Base-by-base conservation (phyloP, 2,797 vertebrate genomes). In the Jordanella pulchra region DNA sequence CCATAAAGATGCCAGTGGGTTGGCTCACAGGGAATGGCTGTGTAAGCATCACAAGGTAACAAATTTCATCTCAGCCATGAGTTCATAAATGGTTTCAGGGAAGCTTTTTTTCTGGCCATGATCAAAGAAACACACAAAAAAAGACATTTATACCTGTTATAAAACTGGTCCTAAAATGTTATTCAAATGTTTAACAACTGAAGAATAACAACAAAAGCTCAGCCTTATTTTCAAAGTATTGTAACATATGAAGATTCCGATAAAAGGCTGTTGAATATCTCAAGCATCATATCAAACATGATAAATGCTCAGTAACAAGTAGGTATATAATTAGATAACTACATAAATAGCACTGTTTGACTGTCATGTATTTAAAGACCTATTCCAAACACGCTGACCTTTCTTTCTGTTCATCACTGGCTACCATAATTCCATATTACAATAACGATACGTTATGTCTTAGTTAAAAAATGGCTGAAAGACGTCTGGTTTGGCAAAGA, bases 1-100 rank as follows among this genome's bases (percentile, higher is more conserved):
- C 94, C 95, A 93, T 93, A 86, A 95, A 93, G 75, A 81, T 50
- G 75, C 83, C 89, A 84, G 50, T 53, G 81, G 93, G 91, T 78
- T 28, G 51, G 81, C 84, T 92, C 58, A 66, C 79, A 76, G 93
- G 89, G 85, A 86, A 76, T 54, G 58, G 72, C 60, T 89, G 86
- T 77, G 91, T 90, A 85, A 91, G 85, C 88, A 72, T 69, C 82
- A 66, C 73, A 86, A 86, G 85, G 91, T 90, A 92, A 91, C 89
- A 84, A 78, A 92, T 90, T 94, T 84, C 76, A 93, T 84, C 91
- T 93, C 89, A 82, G 67, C 81, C 85, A 82, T 91, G 92, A 92
- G 87, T 90, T 85, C 91, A 84, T 82, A 85, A 87, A 86, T 78
- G 84, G 75, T 89, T 89, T 83, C 48, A 79, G 88, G 87, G 83